Evolutionary conservation across 30 jellyfish, hydroid and myxozoan species (phyloP), one percentile per base, ranked within the genome.

Genomic region (Aurelia sp.): DNA sequence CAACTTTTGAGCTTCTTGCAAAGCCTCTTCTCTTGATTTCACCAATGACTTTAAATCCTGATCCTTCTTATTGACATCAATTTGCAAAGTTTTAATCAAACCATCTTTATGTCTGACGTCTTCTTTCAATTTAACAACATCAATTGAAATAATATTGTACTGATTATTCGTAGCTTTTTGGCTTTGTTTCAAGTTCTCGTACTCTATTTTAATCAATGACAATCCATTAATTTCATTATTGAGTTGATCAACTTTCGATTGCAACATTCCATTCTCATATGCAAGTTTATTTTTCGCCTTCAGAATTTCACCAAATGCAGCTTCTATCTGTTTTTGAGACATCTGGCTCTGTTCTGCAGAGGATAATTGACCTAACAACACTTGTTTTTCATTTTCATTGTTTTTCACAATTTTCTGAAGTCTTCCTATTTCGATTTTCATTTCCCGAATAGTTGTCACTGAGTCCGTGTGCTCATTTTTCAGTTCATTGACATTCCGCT

Each of bases 221-320:
- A 17, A 65, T 13, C 40, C 76, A 18, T 76, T 84, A 13, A 60
- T 6, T 3, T 84, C 88, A 11, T 63, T 11, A 27, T 66, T 69
- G 9, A 84, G 51, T 51, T 86, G 90, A 53, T 82, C 90, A 18
- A 90, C 86, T 74, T 76, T 90, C 52, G 94, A 82, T 48, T 81
- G 93, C 72, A 90, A 48, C 72, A 90, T 44, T 19, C 97, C 97
- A 41, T 90, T 90, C 52, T 90, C 97, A 33, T 90, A 90, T 12
- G 97, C 97, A 31, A 90, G 84, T 35, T 72, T 65, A 33, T 76
- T 85, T 76, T 90, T 90, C 21, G 91, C 88, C 27, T 24, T 24
- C 77, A 82, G 21, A 47, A 90, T 90, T 51, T 90, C 97, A 11
- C 59, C 57, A 74, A 90, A 44, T 22, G 84, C 91, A 3, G 75